These are phyloP conservation scores for Dinoponera quadriceps DNA, from an alignment of 1,140 invertebrate genomes.

Conservation along the genomic window DNA sequence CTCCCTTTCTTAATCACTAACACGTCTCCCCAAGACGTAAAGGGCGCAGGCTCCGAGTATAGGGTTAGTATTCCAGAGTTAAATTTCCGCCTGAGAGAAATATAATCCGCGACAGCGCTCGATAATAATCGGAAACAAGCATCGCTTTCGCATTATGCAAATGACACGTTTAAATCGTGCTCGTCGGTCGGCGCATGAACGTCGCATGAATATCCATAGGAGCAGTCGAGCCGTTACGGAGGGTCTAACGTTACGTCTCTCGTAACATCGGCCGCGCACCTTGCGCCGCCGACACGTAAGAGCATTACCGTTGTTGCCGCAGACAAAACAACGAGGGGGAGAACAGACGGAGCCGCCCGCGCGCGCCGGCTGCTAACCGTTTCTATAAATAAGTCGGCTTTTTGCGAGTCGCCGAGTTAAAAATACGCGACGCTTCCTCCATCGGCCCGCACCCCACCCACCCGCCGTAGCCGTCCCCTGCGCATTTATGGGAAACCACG, in stretches of 20 bases:
- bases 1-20: too few relatives aligned
- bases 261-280: slow-evolving; percentile 50
- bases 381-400: slow-evolving; percentile 55
- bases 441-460: slow-evolving; percentile 27
- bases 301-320: slow-evolving; percentile 50
- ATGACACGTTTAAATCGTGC: slow-evolving; percentile 38
- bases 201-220: slow-evolving; percentile 50
- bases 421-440: slow-evolving; percentile 71
- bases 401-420: slow-evolving; percentile 70
- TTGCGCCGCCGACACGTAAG: slow-evolving; percentile 57
- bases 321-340: slow-evolving; percentile 30
- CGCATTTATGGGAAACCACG: slow-evolving; percentile 76
- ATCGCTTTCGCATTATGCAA: slow-evolving; percentile 39
- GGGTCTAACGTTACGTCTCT: slow-evolving; percentile 42
- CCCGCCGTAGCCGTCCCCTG: slow-evolving; percentile 39
- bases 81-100: too few relatives aligned
- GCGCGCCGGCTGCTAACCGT: slow-evolving; percentile 41
- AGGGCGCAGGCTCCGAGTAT: too few relatives aligned
- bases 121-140: slow-evolving; percentile 37
- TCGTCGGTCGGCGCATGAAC: slow-evolving; percentile 14
- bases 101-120: background rate
- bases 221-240: slow-evolving; percentile 20
- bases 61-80: too few relatives aligned
- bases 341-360: background rate
- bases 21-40: too few relatives aligned